These are phyloP conservation scores for Amphipoea oculea DNA, from an alignment of 2,888 invertebrate species.

Conservation along the genomic window DNA sequence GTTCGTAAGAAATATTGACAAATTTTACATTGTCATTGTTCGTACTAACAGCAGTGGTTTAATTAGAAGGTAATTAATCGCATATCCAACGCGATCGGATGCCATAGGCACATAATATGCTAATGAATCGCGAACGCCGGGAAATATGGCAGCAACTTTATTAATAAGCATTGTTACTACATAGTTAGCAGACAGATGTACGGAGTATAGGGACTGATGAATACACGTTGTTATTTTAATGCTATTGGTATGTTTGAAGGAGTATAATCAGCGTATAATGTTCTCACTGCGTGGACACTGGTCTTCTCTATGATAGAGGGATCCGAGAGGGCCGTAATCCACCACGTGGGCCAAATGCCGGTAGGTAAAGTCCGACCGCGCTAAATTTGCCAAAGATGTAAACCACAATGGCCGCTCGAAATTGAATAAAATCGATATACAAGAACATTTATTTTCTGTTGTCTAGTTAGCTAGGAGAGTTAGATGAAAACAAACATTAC, in stretches of 20 bases:
- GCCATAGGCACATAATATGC: slow-evolving; percentile 17
- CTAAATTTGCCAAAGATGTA: no score
- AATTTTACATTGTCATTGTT: slow-evolving; percentile 4
- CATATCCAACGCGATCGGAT: slow-evolving; percentile 38
- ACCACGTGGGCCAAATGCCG: no score
- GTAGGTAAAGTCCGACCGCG: no score
- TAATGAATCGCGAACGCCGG: slow-evolving; percentile 39
- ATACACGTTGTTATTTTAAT: background rate
- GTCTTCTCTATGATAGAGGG: no score
- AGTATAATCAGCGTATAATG: background rate
- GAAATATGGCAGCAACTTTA: slow-evolving; percentile 39
- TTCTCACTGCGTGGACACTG: no score
- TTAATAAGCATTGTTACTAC: slow-evolving; percentile 50
- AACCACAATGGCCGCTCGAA: no score
- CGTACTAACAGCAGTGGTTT: slow-evolving; percentile 17
- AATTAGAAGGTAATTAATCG: slow-evolving; percentile 38
- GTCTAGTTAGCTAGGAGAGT: no score
- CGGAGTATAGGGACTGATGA: background rate
- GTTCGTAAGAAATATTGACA: background rate
- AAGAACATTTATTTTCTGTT: no score
- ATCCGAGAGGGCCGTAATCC: no score
- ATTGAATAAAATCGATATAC: no score
- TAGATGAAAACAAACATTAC: no score
- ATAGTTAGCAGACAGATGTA: slow-evolving; percentile 18
- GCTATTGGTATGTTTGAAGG: background rate